Conservation (phyloP, 2,797 vertebrate genomes). For the Caiman crocodilus region DNA sequence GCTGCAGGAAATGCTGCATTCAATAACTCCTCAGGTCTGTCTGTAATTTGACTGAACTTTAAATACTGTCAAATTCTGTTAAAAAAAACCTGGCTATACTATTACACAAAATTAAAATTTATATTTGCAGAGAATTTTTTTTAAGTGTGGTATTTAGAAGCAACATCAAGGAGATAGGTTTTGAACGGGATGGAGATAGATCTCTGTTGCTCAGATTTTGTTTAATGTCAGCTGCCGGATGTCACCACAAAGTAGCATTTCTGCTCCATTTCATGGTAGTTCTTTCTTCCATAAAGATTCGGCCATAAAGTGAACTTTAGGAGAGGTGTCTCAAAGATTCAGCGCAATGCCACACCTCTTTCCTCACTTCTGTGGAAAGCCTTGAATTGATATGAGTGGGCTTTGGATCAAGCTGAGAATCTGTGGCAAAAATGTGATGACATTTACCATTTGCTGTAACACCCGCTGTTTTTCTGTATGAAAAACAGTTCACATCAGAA, state of each 20-base stretch:
- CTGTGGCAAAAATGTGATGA: background rate
- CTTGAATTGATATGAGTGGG: background rate
- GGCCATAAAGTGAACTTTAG: background rate
- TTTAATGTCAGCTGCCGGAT: background rate
- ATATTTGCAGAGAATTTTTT: background rate
- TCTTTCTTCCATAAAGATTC: background rate
- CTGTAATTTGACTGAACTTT: background rate
- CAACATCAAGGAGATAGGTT: background rate
- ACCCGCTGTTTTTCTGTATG: background rate
- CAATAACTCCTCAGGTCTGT: background rate
- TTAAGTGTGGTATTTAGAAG: background rate
- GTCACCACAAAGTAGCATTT: background rate
- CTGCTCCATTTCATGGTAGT: background rate
- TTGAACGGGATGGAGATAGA: constrained; percentile 1
- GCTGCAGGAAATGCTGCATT: background rate
- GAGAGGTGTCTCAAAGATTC: background rate
- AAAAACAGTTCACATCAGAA: constrained; percentile 45
- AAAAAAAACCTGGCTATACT: background rate
- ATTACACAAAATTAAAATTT: background rate
- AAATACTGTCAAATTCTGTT: background rate
- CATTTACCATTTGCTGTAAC: constrained; percentile 27
- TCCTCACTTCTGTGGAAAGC: background rate
- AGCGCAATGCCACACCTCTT: background rate
- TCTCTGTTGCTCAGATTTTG: background rate
- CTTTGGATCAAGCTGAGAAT: background rate